phyloP scores from a whole-genome alignment of 2,888 invertebrate species.

The Itoplectis maculator region DNA sequence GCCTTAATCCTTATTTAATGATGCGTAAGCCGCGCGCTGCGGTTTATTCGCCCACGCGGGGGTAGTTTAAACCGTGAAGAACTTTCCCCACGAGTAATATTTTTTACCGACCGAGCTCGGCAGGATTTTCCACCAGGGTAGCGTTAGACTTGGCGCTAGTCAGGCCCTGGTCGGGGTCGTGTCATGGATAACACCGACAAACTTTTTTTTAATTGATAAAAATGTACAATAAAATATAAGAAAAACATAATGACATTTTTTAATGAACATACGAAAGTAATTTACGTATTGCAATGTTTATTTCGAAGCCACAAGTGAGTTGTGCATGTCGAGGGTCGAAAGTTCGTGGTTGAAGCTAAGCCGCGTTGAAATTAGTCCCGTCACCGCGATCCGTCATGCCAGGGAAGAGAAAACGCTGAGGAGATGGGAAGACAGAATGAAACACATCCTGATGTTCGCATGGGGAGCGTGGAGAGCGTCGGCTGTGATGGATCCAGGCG shows the following conservation, averaged over 20 bases:
- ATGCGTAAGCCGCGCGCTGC: slow-evolving; percentile 69
- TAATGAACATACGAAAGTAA: background rate
- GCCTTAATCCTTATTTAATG: slow-evolving; percentile 82
- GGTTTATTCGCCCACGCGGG: slow-evolving; percentile 3
- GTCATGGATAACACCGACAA: too few relatives aligned
- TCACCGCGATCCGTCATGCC: slow-evolving; percentile 74
- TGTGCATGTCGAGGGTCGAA: slow-evolving; percentile 58
- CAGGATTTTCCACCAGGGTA: too few relatives aligned
- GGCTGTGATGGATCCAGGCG: slow-evolving; percentile 56
- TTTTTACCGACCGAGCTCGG: background rate
- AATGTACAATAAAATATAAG: too few relatives aligned
- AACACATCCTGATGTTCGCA: background rate
- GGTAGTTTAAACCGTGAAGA: slow-evolving; percentile 54
- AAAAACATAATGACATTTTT: too few relatives aligned
- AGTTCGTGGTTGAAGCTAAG: slow-evolving; percentile 64
- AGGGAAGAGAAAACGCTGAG: slow-evolving; percentile 41
- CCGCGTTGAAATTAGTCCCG: slow-evolving; percentile 71
- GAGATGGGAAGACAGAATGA: slow-evolving; percentile 32
- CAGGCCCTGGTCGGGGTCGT: too few relatives aligned
- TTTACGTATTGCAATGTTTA: background rate
- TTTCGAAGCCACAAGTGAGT: background rate
- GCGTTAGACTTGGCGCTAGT: too few relatives aligned
- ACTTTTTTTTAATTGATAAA: too few relatives aligned
- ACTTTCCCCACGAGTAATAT: slow-evolving; percentile 25
- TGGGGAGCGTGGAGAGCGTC: background rate